Evolutionary conservation across 2,113 vertebrate species (phyloP), one percentile per base, ranked within the genome.

Genomic region (Hippocampus abdominalis): DNA sequence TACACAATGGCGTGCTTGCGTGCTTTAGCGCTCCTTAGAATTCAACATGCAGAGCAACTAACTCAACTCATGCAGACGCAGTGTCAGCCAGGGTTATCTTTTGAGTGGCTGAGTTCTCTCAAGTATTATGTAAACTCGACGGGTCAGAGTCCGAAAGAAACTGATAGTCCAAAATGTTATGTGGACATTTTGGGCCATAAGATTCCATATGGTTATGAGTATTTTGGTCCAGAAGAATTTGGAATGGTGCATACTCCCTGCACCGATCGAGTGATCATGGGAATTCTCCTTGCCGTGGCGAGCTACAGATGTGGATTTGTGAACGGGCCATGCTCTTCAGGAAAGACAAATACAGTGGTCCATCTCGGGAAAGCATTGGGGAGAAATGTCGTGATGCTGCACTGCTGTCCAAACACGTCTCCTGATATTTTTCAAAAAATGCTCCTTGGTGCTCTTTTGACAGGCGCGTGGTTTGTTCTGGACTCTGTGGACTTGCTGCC

Each of bases 51-150:
- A 2, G 88, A 93, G 46, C 72, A 90, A 46, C 74, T 92, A 0
- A 77, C 86, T 64, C 81, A 64, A 25, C 85, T 96, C 15, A 79
- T 86, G 71, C 78, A 90, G 20, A 69, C 87, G n/a, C 44, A 86
- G 15, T 62, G n/a, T 66, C 69, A n/a, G 1, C 71, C 77, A 9
- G 82, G 85, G 39, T 83, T 82, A 0, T 93, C 93, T 70, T 96
- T 96, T 73, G 90, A 94, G 70, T 96, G 94, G 94, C 88, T 91
- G n/a, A 89, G 90, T 71, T 84, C 89, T 53, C 80, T 96, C 74
- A 96, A 94, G 76, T 95, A 96, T 80, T 78, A 79, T 53, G 46
- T 93, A 10, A 84, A 78, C 46, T 62, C 80, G 74, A 73, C 72
- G 8, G 66, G 51, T 59, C 42, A 32, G n/a, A 70, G 16, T 72